These are phyloP conservation scores for Pipistrellus pipistrellus DNA, from an alignment of 2,797 vertebrate species.

Conservation along the genomic window DNA sequence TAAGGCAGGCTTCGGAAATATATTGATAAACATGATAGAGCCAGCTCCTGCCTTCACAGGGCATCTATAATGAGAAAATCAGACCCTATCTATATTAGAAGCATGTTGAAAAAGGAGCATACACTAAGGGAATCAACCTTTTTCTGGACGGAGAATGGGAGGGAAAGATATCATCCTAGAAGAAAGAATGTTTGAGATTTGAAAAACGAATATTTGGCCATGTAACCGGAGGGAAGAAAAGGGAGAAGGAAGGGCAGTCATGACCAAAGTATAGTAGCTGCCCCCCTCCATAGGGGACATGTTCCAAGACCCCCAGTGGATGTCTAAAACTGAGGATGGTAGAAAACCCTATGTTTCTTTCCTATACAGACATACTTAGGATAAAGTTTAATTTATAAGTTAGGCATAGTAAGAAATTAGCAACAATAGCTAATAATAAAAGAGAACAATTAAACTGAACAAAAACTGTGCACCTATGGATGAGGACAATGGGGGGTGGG, in stretches of 20 bases:
- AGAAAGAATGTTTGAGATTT: slow-evolving; percentile 16
- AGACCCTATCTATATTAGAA: background rate
- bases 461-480: too few relatives aligned
- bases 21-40: background rate
- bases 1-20: background rate
- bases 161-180: background rate
- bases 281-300: background rate
- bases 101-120: background rate
- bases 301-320: background rate
- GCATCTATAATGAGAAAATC: background rate
- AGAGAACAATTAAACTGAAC: too few relatives aligned
- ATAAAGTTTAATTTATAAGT: background rate
- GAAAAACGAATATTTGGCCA: background rate
- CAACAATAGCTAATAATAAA: background rate
- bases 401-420: background rate
- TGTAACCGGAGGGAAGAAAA: background rate
- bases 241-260: background rate
- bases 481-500: too few relatives aligned
- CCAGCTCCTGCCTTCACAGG: background rate
- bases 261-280: background rate
- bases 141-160: background rate
- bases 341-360: background rate
- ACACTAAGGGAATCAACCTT: background rate
- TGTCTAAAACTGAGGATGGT: background rate
- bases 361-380: background rate